Base-by-base conservation (phyloP, 2,113 vertebrate genomes). In the Sorex araneus region DNA sequence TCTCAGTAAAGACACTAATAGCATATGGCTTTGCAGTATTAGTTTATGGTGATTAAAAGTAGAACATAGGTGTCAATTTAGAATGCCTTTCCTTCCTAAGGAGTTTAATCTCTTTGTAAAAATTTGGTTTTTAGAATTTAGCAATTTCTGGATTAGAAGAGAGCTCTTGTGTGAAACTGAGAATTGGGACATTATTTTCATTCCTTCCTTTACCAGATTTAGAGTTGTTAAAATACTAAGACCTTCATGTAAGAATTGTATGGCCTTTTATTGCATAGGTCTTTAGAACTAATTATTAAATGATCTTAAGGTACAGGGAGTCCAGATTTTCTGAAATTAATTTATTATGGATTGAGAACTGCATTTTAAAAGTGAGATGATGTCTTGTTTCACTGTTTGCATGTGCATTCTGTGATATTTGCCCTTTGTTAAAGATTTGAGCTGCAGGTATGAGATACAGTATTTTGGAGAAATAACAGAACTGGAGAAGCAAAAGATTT, bases 81-180 rank as follows among this genome's bases (percentile, higher is more conserved):
- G 54, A 80, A 74, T 63, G 27, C n/a, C 2, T 67, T 1, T 83
- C 1, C 82, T 94, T 27, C 32, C 9, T 18, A 73, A 25, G 43
- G 23, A 89, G 25, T 45, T 84, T 95, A 57, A 30, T 92, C 43
- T 87, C 27, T 60, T 69, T 74, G 21, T 85, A 60, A 89, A 73
- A 92, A 82, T 74, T 82, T 69, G 40, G 30, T 93, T 86, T 79
- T 87, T 84, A 84, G 81, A 84, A 84, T 91, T 86, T 92, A 93
- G 21, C 54, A 19, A 66, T 60, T 60, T 60, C 57, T 60, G 12
- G 57, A 60, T 13, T 60, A 60, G 36, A 75, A 89, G 87, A 43
- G 54, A 95, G 23, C 45, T 92, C 4, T 6, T 60, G 5, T 63
- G 23, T 93, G 71, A 93, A 60, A 67, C 74, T 84, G 67, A 95